Evolutionary conservation across 2,888 invertebrate genomes (phyloP).

Genomic region (Melanophora roralis): DNA sequence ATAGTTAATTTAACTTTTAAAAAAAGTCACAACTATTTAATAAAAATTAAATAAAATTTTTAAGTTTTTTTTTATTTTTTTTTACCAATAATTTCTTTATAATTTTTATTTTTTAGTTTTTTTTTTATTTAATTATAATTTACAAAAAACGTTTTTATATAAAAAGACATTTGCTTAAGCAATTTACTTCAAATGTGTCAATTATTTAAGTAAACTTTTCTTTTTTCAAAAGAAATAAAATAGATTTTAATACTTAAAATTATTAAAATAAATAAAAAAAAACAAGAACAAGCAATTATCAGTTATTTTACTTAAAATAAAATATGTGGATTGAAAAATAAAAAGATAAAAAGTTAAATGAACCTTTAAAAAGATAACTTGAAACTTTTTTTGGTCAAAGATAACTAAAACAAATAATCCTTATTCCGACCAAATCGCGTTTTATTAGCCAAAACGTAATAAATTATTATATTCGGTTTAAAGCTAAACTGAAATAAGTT

Average conservation of each 20-base stretch:
- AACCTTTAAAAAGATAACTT: background rate
- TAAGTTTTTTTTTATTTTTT: background rate
- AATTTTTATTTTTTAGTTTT: background rate
- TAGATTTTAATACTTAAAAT: slow-evolving; percentile 20
- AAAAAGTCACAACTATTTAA: slow-evolving; percentile 9
- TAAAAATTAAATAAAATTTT: background rate
- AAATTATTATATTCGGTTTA: no score
- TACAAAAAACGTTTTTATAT: background rate
- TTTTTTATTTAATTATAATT: background rate
- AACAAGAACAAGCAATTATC: background rate
- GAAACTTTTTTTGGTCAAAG: no score
- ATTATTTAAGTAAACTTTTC: slow-evolving; percentile 54
- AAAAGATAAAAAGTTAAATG: background rate
- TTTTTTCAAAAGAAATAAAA: slow-evolving; percentile 16
- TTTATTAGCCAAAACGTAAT: no score
- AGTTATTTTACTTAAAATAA: slow-evolving; percentile 5
- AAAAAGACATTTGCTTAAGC: slow-evolving; percentile 16
- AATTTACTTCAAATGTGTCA: slow-evolving; percentile 42
- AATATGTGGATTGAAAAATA: background rate
- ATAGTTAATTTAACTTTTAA: background rate
- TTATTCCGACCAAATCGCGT: no score
- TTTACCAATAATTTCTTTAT: background rate
- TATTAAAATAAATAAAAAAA: slow-evolving; percentile 20
- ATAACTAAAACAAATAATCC: no score
- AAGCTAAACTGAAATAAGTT: no score